phyloP scores from a whole-genome alignment of 2,113 vertebrate genomes.

The Galemys pyrenaicus region DNA sequence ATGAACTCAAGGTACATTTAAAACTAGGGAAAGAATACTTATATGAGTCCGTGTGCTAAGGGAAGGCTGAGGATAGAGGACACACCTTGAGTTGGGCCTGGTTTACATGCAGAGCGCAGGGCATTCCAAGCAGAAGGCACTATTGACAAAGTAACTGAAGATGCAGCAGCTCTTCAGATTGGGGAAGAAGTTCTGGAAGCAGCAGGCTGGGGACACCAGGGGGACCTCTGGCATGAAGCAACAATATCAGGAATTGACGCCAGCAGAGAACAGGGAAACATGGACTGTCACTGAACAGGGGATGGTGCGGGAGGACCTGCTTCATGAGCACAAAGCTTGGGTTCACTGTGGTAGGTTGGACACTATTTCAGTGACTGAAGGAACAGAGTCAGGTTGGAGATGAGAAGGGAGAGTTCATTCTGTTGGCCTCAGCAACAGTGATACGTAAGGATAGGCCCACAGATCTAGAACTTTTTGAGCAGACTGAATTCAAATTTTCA shows the following conservation, averaged over 20 bases:
- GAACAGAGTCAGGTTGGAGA: not conserved
- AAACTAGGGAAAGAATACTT: not conserved
- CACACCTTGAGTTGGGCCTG: not conserved
- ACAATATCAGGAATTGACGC: no score
- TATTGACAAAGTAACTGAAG: not conserved
- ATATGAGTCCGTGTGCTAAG: no score
- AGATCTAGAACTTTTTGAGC: not conserved
- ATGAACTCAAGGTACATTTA: not conserved
- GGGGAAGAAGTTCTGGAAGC: not conserved
- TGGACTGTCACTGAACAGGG: rapidly evolving
- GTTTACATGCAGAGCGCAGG: not conserved
- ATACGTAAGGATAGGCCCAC: not conserved
- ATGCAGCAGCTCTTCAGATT: not conserved
- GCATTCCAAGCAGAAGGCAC: not conserved
- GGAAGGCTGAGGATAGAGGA: not conserved
- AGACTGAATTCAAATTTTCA: not conserved
- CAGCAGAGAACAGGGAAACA: no score
- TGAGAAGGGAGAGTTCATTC: not conserved
- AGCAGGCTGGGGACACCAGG: rapidly evolving
- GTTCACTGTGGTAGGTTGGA: not conserved
- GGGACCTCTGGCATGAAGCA: not conserved
- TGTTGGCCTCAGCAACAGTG: no score
- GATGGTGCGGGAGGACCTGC: no score
- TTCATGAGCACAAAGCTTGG: rapidly evolving
- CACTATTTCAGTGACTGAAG: not conserved